Evolutionary conservation across 92 coral and sea anemone genomes (phyloP).

Genomic region (Epizoanthus illoricatus): DNA sequence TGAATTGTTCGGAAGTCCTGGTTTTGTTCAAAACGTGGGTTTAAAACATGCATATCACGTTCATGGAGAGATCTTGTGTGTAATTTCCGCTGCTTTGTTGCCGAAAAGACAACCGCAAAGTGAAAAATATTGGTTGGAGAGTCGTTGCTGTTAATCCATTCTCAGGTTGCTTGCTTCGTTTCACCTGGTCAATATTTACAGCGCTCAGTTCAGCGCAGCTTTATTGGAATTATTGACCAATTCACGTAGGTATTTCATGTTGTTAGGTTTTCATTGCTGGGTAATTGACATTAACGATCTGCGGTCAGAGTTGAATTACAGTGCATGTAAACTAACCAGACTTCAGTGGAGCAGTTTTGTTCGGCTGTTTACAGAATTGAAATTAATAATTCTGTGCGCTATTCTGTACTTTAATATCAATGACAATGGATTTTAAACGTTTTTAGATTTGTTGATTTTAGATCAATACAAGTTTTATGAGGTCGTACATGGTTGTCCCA

Average conservation of each 20-base stretch:
- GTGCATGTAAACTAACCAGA: background rate
- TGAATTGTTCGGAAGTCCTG: background rate
- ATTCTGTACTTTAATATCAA: no score
- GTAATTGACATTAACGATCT: background rate
- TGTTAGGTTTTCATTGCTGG: background rate
- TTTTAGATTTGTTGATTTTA: no score
- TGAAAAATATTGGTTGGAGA: background rate
- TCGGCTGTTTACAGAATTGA: background rate
- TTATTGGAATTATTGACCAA: background rate
- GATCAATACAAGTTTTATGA: no score
- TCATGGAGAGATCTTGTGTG: background rate
- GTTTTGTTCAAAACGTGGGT: background rate
- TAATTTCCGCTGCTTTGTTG: conserved; percentile 8
- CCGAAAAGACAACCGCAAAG: background rate
- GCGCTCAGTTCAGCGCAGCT: background rate
- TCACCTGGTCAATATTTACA: background rate
- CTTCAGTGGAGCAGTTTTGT: background rate
- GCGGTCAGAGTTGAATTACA: background rate
- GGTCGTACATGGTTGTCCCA: background rate
- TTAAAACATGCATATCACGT: background rate
- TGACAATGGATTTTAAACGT: no score
- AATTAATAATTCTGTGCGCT: no score
- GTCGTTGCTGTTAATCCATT: background rate
- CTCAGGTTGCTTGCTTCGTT: background rate
- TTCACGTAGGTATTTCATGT: background rate